These are phyloP conservation scores for Zygogramma bicolorata DNA, from an alignment of 2,888 invertebrate genomes.

Conservation along the genomic window DNA sequence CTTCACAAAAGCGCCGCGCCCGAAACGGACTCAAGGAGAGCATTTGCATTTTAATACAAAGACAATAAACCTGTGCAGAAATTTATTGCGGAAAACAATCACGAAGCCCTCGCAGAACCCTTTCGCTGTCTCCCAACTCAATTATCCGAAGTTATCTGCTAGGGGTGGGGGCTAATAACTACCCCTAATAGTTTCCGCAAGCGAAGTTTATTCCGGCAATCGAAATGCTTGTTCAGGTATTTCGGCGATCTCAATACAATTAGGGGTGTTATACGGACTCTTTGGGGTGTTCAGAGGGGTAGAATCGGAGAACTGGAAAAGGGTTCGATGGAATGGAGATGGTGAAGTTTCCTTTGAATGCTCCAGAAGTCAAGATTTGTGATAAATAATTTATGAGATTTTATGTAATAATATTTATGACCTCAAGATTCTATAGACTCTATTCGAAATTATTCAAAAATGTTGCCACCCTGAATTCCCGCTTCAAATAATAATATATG, in stretches of 20 bases:
- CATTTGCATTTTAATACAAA: slow-evolving; percentile 34
- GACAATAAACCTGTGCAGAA: slow-evolving; percentile 33
- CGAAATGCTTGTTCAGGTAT: background rate
- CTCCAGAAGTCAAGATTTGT: too few relatives aligned
- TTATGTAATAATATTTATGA: too few relatives aligned
- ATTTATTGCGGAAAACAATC: slow-evolving; percentile 30
- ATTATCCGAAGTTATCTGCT: slow-evolving; percentile 20
- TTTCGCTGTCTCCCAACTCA: slow-evolving; percentile 21
- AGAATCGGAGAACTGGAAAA: too few relatives aligned
- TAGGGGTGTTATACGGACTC: background rate
- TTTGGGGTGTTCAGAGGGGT: too few relatives aligned
- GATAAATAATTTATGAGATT: too few relatives aligned
- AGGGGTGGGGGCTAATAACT: slow-evolving; percentile 5
- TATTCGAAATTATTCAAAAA: too few relatives aligned
- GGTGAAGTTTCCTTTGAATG: too few relatives aligned
- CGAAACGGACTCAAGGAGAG: slow-evolving; percentile 25
- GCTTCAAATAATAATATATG: too few relatives aligned
- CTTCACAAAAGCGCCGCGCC: slow-evolving; percentile 20
- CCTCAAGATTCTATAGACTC: too few relatives aligned
- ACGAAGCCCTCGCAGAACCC: slow-evolving; percentile 16
- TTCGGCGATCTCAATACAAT: background rate
- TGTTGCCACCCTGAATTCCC: too few relatives aligned
- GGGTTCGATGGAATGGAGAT: too few relatives aligned
- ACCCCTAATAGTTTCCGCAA: background rate
- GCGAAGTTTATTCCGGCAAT: slow-evolving; percentile 1